A percentile compares a stretch with the other conserved stretches of the same genome.
These are phyloP conservation scores for Antennarius maculatus DNA, from an alignment of 2,797 vertebrate species.

Conservation along the genomic window DNA sequence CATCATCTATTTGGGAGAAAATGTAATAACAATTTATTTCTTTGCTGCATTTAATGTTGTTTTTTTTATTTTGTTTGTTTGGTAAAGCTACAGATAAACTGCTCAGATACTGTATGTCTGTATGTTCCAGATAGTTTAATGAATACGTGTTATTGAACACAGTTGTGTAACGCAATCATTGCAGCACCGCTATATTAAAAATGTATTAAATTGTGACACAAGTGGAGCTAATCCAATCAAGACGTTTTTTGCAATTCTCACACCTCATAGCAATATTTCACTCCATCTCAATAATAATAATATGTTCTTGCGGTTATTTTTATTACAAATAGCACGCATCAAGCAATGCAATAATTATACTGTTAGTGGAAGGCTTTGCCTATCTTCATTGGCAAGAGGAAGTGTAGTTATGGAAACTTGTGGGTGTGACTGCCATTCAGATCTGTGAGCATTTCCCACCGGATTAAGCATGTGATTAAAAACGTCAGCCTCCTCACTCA, in stretches of 20 bases:
- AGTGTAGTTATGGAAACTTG: constrained; percentile 42
- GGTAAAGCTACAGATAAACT: constrained; percentile 17
- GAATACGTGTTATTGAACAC: constrained; percentile 33
- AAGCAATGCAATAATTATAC: neutral
- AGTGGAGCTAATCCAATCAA: constrained; percentile 11
- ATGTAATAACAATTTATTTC: neutral
- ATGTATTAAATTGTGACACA: constrained; percentile 7
- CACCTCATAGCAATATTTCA: constrained; percentile 11
- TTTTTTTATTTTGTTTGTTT: constrained; percentile 18
- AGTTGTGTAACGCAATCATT: constrained; percentile 6
- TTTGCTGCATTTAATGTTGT: neutral
- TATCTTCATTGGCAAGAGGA: constrained; percentile 31
- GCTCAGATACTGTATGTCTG: constrained; percentile 16
- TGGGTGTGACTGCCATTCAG: constrained; percentile 57
- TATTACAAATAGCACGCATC: constrained; percentile 17
- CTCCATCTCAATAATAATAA: constrained; percentile 20
- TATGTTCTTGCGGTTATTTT: constrained; percentile 12
- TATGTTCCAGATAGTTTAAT: constrained; percentile 14
- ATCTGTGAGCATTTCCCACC: constrained; percentile 67
- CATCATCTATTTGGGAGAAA: constrained; percentile 8
- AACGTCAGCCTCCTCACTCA: constrained; percentile 74
- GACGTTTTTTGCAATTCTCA: neutral
- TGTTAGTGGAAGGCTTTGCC: constrained; percentile 20
- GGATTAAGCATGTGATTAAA: constrained; percentile 82
- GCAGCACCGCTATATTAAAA: constrained; percentile 12